Conservation (phyloP, 2,797 vertebrate species). For the Micrastur ruficollis region DNA sequence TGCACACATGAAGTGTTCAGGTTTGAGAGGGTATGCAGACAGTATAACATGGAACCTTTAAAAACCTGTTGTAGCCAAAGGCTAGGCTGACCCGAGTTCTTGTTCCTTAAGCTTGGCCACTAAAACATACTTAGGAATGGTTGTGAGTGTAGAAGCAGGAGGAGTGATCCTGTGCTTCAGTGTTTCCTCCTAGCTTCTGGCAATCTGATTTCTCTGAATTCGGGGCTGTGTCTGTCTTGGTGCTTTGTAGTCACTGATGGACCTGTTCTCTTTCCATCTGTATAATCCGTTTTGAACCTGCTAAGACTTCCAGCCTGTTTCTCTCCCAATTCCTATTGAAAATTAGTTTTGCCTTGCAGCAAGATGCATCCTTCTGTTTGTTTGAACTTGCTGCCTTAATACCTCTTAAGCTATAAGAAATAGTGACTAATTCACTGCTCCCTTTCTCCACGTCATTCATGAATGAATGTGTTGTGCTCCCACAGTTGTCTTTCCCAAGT, state of each 20-base stretch:
- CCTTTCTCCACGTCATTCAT: not conserved
- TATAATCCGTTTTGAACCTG: not conserved
- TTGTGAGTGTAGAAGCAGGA: not conserved
- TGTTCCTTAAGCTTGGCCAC: not conserved
- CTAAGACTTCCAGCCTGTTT: not conserved
- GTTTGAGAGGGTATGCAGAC: not conserved
- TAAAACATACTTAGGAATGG: not conserved
- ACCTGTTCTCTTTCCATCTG: not conserved
- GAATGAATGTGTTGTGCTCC: not conserved
- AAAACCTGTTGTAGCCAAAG: not conserved
- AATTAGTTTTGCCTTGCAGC: not conserved
- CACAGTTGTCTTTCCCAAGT: not conserved
- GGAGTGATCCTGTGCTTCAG: not conserved
- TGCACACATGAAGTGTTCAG: not conserved
- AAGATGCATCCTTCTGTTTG: not conserved
- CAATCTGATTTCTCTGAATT: not conserved
- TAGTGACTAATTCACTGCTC: not conserved
- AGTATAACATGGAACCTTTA: not conserved
- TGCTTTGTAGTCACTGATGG: not conserved
- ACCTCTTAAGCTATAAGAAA: not conserved
- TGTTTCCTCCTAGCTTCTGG: not conserved
- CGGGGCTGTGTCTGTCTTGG: not conserved
- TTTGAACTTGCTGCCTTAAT: not conserved
- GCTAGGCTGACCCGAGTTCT: not conserved
- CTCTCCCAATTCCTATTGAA: not conserved